Base-by-base conservation (phyloP, 1,140 invertebrate genomes). In the Ceratina calcarata region DNA sequence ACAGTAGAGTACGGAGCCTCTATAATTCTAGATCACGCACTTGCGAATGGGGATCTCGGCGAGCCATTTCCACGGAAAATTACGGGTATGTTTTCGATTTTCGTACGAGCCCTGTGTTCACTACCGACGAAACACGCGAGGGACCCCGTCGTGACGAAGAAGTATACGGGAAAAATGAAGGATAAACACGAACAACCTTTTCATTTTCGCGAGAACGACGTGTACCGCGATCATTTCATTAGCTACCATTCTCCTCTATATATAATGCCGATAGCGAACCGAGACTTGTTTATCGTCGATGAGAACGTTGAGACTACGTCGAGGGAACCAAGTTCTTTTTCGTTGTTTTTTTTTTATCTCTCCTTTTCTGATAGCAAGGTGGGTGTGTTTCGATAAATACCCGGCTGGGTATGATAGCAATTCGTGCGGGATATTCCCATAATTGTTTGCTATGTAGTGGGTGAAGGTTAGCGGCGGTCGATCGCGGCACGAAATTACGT, bases 161-260 rank as follows among this genome's bases (percentile, higher is more conserved):
- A 45, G 37, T 45, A 45, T 45, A 45, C 37, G 10, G 49, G 61
- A 81, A 71, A 78, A 78, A 86, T 68, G 84, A 79, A 79, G 71
- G 67, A 85, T 79, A 86, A 86, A 86, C 83, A 85, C 83, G 67
- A 85, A 85, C 72, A 58, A 15, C 20, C 32, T 64, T 78, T 62
- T 58, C 64, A 68, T 18, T 10, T 37, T 58, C 53, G 67, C 72
- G 58, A 37, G n/a, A 58, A 77, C 65, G 22, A 57, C 58, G 51
- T n/a, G 60, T 62, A 58, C 24, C 66, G 32, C 57, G 76, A 85
- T 86, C 83, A 85, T 86, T 86, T 86, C 83, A 82, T 86, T 85
- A 85, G 71, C 53, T 60, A 80, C 74, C 61, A 58, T 49, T 61
- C 51, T 65, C 45, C 58, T 77, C 64, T 32, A 22, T n/a, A 71